Base-by-base conservation (phyloP, 1,140 invertebrate genomes). In the Leptinotarsa texana region DNA sequence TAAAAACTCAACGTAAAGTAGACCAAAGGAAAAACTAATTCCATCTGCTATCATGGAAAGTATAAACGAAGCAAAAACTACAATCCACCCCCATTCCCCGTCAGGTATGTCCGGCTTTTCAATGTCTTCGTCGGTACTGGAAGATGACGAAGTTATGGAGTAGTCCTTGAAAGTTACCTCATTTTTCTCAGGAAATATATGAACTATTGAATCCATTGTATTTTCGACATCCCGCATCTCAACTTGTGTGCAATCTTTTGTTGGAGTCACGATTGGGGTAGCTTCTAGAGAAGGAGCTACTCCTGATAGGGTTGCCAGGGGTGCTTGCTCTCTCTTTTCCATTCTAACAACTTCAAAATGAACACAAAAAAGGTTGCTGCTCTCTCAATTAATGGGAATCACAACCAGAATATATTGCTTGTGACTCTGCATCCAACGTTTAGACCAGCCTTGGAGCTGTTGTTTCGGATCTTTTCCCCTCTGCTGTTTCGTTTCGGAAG, bases 21-120 rank as follows among this genome's bases (percentile, higher is more conserved):
- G 86, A 0, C 96, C 96, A 84, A 98, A 97, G 1, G 95, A 96
- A 82, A 97, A 97, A 47, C 95, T 95, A 13, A 98, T 92, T 0
- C 96, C 97, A 84, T 98, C 97, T n/a, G 95, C 94, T n/a, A 98
- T 94, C 86, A 97, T 91, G 27, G 95, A 96, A 61, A 96, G 92
- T 51, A 96, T 82, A 71, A 98, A 89, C 0, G 95, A 95, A 0
- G 95, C 91, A 4, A 92, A 83, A 0, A 97, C 95, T 1, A 98
- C 93, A 13, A 97, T 89, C 96, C 96, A 97, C 1, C 96, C 95
- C 91, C 91, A 95, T 42, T 90, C 91, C 13, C 92, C 92, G 74
- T 93, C 92, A 0, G 92, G 92, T 24, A 92, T 89, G 33, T 86
- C 86, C 0, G 89, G 86, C 79, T 88, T 89, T 6, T 79, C 66